A percentile compares a stretch with the other conserved stretches of the same genome.
Evolutionary conservation across 2,888 invertebrate species (phyloP).

Genomic region (Euplexia lucipara): DNA sequence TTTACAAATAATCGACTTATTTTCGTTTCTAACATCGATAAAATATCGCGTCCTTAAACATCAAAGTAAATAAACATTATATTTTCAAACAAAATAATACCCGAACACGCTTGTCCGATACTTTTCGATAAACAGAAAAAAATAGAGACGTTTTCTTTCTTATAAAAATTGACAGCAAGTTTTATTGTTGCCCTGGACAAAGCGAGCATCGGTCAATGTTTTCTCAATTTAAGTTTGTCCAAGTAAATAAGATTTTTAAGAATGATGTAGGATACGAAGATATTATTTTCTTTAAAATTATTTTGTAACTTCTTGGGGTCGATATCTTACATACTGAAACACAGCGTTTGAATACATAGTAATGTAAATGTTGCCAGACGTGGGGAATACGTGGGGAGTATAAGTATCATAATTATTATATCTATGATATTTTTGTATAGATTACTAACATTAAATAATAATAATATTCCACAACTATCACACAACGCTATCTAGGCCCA

Average conservation of each 20-base stretch:
- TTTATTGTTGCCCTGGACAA: slow-evolving; percentile 50
- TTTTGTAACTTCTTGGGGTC: not conserved
- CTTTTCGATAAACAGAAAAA: slow-evolving; percentile 44
- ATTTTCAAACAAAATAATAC: slow-evolving; percentile 57
- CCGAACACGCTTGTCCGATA: slow-evolving; percentile 42
- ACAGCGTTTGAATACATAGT: not conserved
- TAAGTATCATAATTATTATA: too few species aligned
- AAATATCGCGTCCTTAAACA: slow-evolving; percentile 41
- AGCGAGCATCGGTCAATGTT: slow-evolving; percentile 48
- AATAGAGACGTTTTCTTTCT: slow-evolving; percentile 42
- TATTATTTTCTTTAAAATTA: not conserved
- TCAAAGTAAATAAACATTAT: slow-evolving; percentile 53
- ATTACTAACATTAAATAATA: too few species aligned
- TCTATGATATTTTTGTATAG: too few species aligned
- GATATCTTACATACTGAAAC: too few species aligned
- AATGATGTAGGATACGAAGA: slow-evolving; percentile 11
- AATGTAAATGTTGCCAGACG: too few species aligned
- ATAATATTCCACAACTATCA: too few species aligned
- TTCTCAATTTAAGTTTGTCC: slow-evolving; percentile 53
- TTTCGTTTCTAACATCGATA: slow-evolving; percentile 31
- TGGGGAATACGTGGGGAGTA: too few species aligned
- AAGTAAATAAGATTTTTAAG: slow-evolving; percentile 13
- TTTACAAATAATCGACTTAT: slow-evolving; percentile 45
- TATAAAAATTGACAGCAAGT: slow-evolving; percentile 47
- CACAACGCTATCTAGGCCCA: too few species aligned